Evolutionary conservation across 2,888 invertebrate genomes (phyloP), one percentile per base, ranked within the genome.

Genomic region (Acanthacorydalis orientalis): DNA sequence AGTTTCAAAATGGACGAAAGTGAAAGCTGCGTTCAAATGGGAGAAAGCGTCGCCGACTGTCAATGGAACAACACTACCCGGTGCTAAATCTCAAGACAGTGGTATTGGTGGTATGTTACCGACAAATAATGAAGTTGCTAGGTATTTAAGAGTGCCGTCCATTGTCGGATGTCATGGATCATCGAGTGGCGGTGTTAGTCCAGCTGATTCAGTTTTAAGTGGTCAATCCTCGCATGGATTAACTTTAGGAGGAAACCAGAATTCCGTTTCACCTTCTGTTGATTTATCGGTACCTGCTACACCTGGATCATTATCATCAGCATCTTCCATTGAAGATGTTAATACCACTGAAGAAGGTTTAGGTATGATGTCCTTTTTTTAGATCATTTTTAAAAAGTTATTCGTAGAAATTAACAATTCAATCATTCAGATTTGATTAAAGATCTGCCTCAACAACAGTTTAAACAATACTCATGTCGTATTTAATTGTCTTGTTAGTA

Each of bases 21-120:
- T 90, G 9, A 90, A 89, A 63, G 86, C 87, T 42, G 89, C 89
- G 11, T 84, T 88, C 57, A 85, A 83, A 56, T 87, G 86, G 86
- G 86, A 87, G 59, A 80, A 80, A 55, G 84, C 84, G 0, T 65
- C 64, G 8, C 57, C 60, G 9, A 60, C 57, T 15, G 63, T 64
- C 16, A 58, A 57, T 46, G 63, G 63, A 48, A 51, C 48, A 8
- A 51, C 50, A 47, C 44, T 53, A 33, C 54, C 54, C 42, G 64
- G 63, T 48, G 60, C 65, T 46, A 67, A 68, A 57, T 62, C 67
- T 44, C 60, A 67, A 54, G 58, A 66, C 57, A 57, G 68, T 58
- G 67, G 68, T 10, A 60, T 68, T 43, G 67, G 69, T 32, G 60
- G 59, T 6, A 58, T 69, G 52, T 58, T 65, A 48, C 70, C 72